Evolutionary conservation across 2,113 vertebrate species (phyloP).

Genomic region (Albula goreensis): DNA sequence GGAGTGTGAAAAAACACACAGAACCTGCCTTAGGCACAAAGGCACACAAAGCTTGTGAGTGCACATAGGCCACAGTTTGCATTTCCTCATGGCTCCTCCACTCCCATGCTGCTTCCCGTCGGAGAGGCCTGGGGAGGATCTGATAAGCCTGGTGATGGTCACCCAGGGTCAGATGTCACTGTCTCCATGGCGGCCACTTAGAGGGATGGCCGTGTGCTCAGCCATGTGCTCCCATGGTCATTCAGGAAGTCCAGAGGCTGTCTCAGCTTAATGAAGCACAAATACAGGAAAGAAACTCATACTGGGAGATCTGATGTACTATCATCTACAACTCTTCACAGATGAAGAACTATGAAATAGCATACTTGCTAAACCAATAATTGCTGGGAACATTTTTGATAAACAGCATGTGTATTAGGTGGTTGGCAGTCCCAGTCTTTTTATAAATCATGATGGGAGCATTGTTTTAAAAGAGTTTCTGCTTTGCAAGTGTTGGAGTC

Average conservation of each 20-base stretch:
- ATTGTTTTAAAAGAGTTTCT: not conserved
- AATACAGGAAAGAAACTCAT: constrained; percentile 69
- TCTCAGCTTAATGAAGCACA: constrained; percentile 66
- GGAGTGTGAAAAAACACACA: not conserved
- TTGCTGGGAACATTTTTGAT: not conserved
- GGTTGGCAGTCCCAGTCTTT: not conserved
- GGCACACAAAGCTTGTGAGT: not conserved
- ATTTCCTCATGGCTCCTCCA: constrained; percentile 32
- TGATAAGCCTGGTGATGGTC: constrained; percentile 72
- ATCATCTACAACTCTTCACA: constrained; percentile 16
- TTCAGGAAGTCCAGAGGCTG: constrained; percentile 60
- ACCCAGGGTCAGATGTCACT: constrained; percentile 67
- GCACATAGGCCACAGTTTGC: too few species aligned
- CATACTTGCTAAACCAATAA: not conserved
- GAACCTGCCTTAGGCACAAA: not conserved
- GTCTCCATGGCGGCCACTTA: constrained; percentile 62
- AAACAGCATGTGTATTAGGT: not conserved
- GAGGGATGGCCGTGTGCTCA: constrained; percentile 60
- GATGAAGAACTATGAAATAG: not conserved
- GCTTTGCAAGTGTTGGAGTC: not conserved
- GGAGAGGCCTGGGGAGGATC: constrained; percentile 72
- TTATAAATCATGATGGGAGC: not conserved
- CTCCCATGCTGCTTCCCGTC: constrained; percentile 68
- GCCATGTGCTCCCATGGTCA: constrained; percentile 61
- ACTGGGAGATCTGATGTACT: constrained; percentile 53